phyloP scores from a whole-genome alignment of 2,797 vertebrate species.

The Thripadectes ignobilis region DNA sequence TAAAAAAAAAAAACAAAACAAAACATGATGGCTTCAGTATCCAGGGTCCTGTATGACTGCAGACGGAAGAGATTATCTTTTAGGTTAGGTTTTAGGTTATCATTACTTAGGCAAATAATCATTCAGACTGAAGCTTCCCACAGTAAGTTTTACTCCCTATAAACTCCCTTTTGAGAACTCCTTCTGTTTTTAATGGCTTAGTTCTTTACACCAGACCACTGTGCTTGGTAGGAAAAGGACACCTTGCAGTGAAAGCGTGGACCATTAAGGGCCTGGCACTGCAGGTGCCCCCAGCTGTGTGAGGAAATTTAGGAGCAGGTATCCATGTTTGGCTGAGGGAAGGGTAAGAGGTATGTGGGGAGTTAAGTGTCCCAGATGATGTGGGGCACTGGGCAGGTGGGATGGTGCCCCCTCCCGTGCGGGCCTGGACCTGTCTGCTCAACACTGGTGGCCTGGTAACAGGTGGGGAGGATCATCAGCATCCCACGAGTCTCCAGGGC shows the following conservation, averaged over 20 bases:
- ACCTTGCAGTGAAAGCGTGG: fast-evolving
- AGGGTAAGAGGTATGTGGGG: fast-evolving
- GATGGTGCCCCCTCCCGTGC: fast-evolving
- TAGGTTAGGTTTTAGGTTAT: neutral
- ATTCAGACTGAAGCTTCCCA: neutral
- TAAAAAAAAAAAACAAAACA: too few relatives aligned
- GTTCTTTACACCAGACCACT: fast-evolving
- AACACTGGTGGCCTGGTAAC: neutral
- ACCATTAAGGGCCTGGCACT: too few relatives aligned
- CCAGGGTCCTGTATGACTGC: neutral
- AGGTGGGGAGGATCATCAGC: fast-evolving
- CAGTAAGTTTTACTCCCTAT: neutral
- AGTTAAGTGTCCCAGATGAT: fast-evolving
- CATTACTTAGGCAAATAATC: neutral
- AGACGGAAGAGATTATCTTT: neutral
- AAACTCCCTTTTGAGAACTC: neutral
- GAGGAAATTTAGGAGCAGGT: neutral
- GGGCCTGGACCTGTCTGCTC: neutral
- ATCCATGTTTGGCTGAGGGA: fast-evolving
- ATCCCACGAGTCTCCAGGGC: fast-evolving
- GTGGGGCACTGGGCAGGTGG: fast-evolving
- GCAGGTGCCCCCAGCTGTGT: fast-evolving
- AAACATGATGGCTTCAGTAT: fast-evolving
- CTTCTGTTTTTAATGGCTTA: neutral
- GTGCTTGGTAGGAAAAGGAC: fast-evolving